These are phyloP conservation scores for Thunnus thynnus DNA, from an alignment of 2,113 vertebrate genomes.

Conservation along the genomic window DNA sequence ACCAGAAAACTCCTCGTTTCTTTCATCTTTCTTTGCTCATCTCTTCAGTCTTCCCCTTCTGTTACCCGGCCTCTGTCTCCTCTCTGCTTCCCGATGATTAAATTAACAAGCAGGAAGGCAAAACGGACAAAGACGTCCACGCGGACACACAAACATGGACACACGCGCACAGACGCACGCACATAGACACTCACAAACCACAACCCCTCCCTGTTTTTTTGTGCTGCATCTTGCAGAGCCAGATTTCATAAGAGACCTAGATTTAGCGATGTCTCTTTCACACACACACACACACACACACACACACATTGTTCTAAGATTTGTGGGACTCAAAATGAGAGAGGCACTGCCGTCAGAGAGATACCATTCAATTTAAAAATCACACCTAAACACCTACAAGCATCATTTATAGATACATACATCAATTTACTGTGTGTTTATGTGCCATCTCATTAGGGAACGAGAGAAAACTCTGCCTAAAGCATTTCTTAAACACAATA, in stretches of 20 bases:
- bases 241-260: slow-evolving; percentile 78
- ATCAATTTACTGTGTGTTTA: not conserved
- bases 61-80: slow-evolving; percentile 10
- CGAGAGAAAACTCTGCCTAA: not conserved
- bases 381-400: not conserved
- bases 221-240: slow-evolving; percentile 57
- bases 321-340: slow-evolving; percentile 15
- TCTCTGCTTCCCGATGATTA: slow-evolving; percentile 57
- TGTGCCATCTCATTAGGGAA: not conserved
- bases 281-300: slow-evolving; percentile 12
- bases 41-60: slow-evolving; percentile 22
- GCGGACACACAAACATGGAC: slow-evolving; percentile 17
- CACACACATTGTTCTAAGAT: slow-evolving; percentile 24
- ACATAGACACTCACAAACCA: slow-evolving; percentile 7
- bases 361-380: slow-evolving; percentile 18
- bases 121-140: slow-evolving; percentile 33
- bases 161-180: not conserved
- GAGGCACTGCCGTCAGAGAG: not conserved
- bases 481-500: slow-evolving; percentile 7
- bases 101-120: slow-evolving; percentile 67
- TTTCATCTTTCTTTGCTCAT: slow-evolving; percentile 49
- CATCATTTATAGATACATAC: not conserved
- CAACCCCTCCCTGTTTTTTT: slow-evolving; percentile 46
- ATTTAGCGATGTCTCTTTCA: slow-evolving; percentile 52
- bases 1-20: slow-evolving; percentile 60